These are phyloP conservation scores for Peromyscus nudipes DNA, from an alignment of 2,797 vertebrate species.

Conservation along the genomic window DNA sequence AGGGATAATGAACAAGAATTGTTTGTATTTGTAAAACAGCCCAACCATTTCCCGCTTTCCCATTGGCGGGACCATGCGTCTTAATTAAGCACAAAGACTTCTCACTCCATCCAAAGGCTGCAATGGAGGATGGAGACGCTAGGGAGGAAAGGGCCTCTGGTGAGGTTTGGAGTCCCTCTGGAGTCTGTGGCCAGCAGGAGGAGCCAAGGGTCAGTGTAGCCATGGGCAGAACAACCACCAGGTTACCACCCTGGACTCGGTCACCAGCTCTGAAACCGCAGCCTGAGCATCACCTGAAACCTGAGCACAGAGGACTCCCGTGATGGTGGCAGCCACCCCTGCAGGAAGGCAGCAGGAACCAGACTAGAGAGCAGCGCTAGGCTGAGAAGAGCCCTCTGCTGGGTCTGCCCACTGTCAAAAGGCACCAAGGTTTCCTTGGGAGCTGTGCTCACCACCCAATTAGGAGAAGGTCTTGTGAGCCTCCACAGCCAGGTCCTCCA, in stretches of 20 bases:
- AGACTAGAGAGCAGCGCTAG: not conserved
- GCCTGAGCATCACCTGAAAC: not conserved
- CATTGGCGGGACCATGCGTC: constrained; percentile 88
- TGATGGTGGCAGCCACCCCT: not conserved
- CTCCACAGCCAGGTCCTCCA: not conserved
- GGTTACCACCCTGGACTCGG: not conserved
- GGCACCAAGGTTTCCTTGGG: not conserved
- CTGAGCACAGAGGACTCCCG: not conserved
- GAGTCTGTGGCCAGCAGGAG: not conserved
- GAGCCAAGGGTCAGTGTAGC: not conserved
- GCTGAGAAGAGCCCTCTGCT: not conserved
- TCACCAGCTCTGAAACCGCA: not conserved
- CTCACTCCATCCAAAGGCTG: constrained; percentile 71
- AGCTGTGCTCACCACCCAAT: not conserved
- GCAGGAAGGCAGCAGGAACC: not conserved
- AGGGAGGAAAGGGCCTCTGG: constrained; percentile 27
- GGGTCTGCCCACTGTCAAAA: not conserved
- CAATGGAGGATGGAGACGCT: constrained; percentile 21
- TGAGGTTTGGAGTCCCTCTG: not conserved
- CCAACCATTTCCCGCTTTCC: constrained; percentile 86
- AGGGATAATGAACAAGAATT: constrained; percentile 91
- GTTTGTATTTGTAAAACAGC: constrained; percentile 91
- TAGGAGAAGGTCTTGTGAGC: not conserved
- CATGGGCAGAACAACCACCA: not conserved
- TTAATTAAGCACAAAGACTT: constrained; percentile 88